Conservation (phyloP, 1,140 invertebrate genomes). For the Onthophagus taurus region DNA sequence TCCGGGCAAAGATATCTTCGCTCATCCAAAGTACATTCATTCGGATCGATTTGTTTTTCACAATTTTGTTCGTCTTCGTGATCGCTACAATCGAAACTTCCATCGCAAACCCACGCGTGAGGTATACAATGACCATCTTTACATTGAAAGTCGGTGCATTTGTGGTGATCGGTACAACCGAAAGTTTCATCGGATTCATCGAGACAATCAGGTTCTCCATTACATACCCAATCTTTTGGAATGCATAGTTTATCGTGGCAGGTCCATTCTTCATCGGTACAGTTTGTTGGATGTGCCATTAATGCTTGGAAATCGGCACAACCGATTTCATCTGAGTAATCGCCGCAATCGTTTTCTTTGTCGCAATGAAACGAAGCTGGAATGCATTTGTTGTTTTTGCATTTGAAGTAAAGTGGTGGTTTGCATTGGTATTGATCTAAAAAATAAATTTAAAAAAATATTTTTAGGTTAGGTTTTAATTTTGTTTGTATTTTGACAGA, state of each 20-base stretch:
- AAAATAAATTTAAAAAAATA: too few relatives aligned
- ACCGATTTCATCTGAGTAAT: constrained; percentile 60
- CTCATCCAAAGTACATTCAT: constrained; percentile 39
- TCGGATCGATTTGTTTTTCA: constrained; percentile 29
- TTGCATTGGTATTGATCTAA: too few relatives aligned
- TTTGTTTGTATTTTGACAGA: too few relatives aligned
- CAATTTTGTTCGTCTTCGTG: constrained; percentile 56
- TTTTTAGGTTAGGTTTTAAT: too few relatives aligned
- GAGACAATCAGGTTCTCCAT: constrained; percentile 53
- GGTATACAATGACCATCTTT: constrained; percentile 51
- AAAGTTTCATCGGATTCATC: constrained; percentile 56
- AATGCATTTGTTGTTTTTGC: constrained; percentile 55
- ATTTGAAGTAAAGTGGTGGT: constrained; percentile 84
- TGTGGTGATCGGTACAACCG: constrained; percentile 27
- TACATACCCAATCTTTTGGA: constrained; percentile 44
- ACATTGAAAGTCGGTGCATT: constrained; percentile 43
- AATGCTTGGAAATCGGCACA: too few relatives aligned
- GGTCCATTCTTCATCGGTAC: constrained; percentile 30
- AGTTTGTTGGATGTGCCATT: constrained; percentile 16
- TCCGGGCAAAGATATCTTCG: constrained; percentile 47
- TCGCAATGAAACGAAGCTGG: neutral
- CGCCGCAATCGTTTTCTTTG: constrained; percentile 51
- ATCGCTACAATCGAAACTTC: constrained; percentile 52
- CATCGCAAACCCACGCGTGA: constrained; percentile 54
- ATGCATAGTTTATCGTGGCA: constrained; percentile 47